Base-by-base conservation (phyloP, 1,140 invertebrate species). In the Pseudomyrmex pallidus region DNA sequence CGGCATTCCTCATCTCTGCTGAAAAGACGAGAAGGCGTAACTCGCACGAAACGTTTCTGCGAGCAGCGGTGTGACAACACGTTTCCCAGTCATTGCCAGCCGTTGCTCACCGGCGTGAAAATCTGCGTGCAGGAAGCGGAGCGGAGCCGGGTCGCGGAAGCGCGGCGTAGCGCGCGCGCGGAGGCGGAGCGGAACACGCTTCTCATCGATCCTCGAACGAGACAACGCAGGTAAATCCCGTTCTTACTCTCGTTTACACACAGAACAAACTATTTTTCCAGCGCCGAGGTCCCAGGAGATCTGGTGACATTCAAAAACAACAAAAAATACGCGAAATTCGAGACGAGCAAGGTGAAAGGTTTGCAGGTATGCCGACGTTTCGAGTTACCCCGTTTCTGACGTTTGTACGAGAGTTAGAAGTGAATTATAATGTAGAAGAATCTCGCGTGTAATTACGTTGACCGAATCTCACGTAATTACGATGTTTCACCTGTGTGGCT, bases 161-260 rank as follows among this genome's bases (percentile, higher is more conserved):
- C 48, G 57, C 64, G 76, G 63, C 17, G 52, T 66, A 50, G 54
- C 54, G 64, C 12, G 74, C 20, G 48, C 12, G 74, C 20, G 48
- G 54, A 57, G 64, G 20, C 52, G 20, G 17, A 52, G 15, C 76
- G n/a, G 76, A 59, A 20, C 44, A 70, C 66, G 54, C 44, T 72
- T 46, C 44, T 80, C n/a, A 80, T 80, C 66, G 76, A 80, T 80
- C 66, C 20, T 59, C 66, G 66, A 35, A 3, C 35, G 35, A 35
- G 35, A 13, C 64, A 20, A 72, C 76, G 54, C 22, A 70, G 76
- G 76, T 80, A 80, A 80, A 72, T 70, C 54, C 64, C 64, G 54
- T 56, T 44, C 54, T 80, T 80, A 59, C 70, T 59, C 64, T 12
- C 25, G 25, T 25, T 25, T 25, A 25, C 25, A 25, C 25, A 25